Evolutionary conservation across 2,888 invertebrate species (phyloP), one percentile per base, ranked within the genome.

Genomic region (Icerya purchasi): DNA sequence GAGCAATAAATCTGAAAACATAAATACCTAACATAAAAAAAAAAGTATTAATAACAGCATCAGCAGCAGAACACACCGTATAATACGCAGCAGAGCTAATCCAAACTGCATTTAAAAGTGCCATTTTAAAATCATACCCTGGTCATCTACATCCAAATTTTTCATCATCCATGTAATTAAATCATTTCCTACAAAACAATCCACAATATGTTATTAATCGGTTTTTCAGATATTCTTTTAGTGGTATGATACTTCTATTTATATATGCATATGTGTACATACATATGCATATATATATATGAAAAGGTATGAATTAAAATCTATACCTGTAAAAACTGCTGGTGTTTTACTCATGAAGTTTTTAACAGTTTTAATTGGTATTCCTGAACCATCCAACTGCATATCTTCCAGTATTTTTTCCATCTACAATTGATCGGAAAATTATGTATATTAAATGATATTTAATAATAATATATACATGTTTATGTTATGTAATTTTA

Each of bases 291-390:
- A 18, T 10, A 10, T 10, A 21, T 19, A 23, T 24, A 14, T n/a
- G n/a, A n/a, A n/a, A n/a, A n/a, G n/a, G n/a, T n/a, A n/a, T n/a
- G n/a, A n/a, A n/a, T n/a, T n/a, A 10, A 3, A 21, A 19, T 24
- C 22, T 5, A 68, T 69, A 79, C 82, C 84, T 66, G 83, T 83
- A 69, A 89, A 86, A 63, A 90, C 97, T 59, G 96, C 96, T 50
- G 98, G 98, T 69, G 97, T 94, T 75, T 97, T 97, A 58, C 93
- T 88, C 87, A 97, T 91, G 73, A 98, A 97, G 68, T 90, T 94
- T 77, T 98, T 98, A 50, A 98, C 97, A 0, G 97, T 98, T 66
- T 86, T 81, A 20, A 98, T 96, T 1, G 94, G 91, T 1, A 98
- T 93, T 0, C 98, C 98, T 0, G 81, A 80, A 61, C 77, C 79